Percentiles rank a stretch among this genome's conserved stretches.
Conservation (phyloP, 2,113 vertebrate genomes). For the Haemorhous mexicanus region DNA sequence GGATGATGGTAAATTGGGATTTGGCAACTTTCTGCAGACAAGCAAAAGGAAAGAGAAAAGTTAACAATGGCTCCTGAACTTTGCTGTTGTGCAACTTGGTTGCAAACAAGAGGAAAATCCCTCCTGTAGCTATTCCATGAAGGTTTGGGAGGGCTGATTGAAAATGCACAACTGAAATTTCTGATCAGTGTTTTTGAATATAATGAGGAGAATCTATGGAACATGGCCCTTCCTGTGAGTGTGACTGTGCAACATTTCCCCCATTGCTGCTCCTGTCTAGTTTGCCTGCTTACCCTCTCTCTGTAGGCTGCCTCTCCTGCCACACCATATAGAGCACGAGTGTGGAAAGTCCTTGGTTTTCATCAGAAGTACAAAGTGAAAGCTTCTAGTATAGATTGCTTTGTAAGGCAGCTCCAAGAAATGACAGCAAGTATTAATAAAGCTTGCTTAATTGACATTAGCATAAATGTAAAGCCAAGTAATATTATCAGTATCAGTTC, state of each 20-base stretch:
- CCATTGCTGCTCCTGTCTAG: neutral
- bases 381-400: neutral
- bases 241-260: neutral
- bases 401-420: neutral
- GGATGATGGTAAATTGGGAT: neutral
- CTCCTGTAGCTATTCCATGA: neutral
- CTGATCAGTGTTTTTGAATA: neutral
- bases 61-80: neutral
- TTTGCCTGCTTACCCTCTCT: neutral
- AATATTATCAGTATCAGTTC: neutral
- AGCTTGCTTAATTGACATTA: conserved; percentile 16
- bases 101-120: neutral
- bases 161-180: neutral
- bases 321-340: neutral
- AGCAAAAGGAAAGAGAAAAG: neutral
- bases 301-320: neutral
- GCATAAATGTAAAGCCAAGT: conserved; percentile 5
- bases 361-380: neutral
- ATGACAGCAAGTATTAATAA: neutral
- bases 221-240: neutral
- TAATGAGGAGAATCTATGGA: neutral
- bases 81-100: neutral
- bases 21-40: neutral
- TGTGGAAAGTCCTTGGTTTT: neutral
- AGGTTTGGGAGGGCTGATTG: neutral